Evolutionary conservation across 2,888 invertebrate species (phyloP).

Genomic region (Drosophila maculinotata): DNA sequence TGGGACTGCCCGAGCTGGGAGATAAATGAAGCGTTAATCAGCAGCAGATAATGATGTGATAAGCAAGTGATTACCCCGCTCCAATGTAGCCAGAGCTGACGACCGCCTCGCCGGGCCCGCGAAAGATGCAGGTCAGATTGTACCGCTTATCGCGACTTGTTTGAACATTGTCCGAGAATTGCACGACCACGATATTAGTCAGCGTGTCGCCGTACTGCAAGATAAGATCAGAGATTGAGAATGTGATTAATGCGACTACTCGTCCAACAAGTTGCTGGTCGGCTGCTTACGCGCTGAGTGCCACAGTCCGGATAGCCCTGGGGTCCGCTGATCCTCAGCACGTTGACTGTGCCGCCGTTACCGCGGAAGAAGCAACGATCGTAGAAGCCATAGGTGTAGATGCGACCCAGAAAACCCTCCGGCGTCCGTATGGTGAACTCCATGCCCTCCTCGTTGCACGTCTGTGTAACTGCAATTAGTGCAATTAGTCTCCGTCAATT

Average conservation of each 20-base stretch:
- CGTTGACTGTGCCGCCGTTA: slow-evolving; percentile 93
- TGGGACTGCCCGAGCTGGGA: slow-evolving; percentile 93
- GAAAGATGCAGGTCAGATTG: slow-evolving; percentile 95
- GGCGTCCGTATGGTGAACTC: slow-evolving; percentile 95
- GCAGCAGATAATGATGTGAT: slow-evolving; percentile 3
- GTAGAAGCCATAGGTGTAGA: slow-evolving; percentile 96
- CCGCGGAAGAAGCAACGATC: slow-evolving; percentile 96
- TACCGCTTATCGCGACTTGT: slow-evolving; percentile 95
- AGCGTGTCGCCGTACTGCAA: slow-evolving; percentile 94
- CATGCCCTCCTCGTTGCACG: slow-evolving; percentile 97
- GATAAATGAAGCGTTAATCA: slow-evolving; percentile 9
- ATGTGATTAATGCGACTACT: slow-evolving; percentile 32
- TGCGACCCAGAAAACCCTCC: slow-evolving; percentile 94
- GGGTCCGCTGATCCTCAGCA: slow-evolving; percentile 93
- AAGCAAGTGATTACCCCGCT: slow-evolving; percentile 89
- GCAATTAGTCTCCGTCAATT: slow-evolving; percentile 46
- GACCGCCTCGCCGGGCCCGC: slow-evolving; percentile 96
- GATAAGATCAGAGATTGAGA: slow-evolving; percentile 9
- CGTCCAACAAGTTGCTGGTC: slow-evolving; percentile 7
- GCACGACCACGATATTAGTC: slow-evolving; percentile 97
- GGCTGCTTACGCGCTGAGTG: slow-evolving; percentile 89
- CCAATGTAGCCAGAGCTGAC: slow-evolving; percentile 97
- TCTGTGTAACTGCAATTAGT: slow-evolving; percentile 90
- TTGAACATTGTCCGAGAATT: slow-evolving; percentile 96
- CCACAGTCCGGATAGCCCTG: slow-evolving; percentile 98